Evolutionary conservation across 2,113 vertebrate species (phyloP), one percentile per base, ranked within the genome.

Genomic region (Pica pica): DNA sequence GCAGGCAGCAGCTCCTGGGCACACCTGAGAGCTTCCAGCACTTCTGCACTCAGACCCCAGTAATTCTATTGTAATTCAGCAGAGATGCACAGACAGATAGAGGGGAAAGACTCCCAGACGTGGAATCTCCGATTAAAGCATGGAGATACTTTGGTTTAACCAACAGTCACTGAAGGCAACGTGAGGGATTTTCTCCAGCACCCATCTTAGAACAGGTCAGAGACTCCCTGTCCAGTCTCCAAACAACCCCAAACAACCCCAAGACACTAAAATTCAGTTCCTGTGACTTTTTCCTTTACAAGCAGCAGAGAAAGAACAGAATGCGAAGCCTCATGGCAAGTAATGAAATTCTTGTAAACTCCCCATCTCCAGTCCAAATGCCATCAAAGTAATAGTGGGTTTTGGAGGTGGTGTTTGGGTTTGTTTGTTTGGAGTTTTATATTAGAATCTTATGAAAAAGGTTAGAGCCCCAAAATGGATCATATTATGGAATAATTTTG

Each of bases 41-140:
- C 16, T 7, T 28, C 26, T 44, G 41, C 71, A 23, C 24, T 13
- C 83, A 42, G 35, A 27, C n/a, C 17, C n/a, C 76, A 46, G 16
- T 0, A 7, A 27, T 44, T 7, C 41, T 1, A 4, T 0, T 8
- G 0, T 5, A 18, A 28, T 57, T 13, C 60, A 61, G 77, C 73
- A 57, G 39, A 81, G 46, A 21, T 4, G 23, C 41, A 47, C 1
- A 47, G 35, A 26, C 8, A 70, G 20, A 59, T 0, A 60, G 26
- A 59, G 31, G 50, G 19, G 24, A 37, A 24, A 50, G 13, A 22
- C 7, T 82, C 27, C 75, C 30, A 20, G 13, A 28, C n/a, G 9
- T 19, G 44, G 21, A 71, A 41, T 69, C 21, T 76, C 24, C 8
- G 5, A 52, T 47, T 90, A n/a, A 39, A 60, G 39, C 27, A 61